Percentiles rank a stretch among this genome's conserved stretches.
phyloP scores from a whole-genome alignment of 2,797 vertebrate genomes.

The Netta rufina region DNA sequence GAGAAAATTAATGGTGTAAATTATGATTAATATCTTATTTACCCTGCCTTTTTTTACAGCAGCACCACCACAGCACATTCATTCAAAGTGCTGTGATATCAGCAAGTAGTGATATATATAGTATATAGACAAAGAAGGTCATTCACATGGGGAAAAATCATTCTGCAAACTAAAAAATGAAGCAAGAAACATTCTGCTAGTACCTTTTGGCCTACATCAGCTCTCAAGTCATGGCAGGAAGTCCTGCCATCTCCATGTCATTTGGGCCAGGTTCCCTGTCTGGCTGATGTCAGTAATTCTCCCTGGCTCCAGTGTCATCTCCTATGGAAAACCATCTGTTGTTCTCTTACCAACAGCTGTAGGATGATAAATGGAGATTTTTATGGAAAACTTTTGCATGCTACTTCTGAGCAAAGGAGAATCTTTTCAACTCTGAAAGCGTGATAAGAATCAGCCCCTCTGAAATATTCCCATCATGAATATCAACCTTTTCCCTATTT shows the following conservation, averaged over 20 bases:
- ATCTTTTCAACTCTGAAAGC: neutral
- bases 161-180: neutral
- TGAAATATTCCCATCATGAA: neutral
- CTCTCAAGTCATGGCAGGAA: neutral
- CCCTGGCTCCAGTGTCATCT: neutral
- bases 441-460: neutral
- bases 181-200: neutral
- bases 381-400: neutral
- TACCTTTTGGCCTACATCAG: neutral
- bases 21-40: conserved; percentile 53
- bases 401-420: neutral
- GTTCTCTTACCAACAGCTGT: neutral
- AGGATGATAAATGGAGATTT: neutral
- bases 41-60: neutral
- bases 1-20: conserved; percentile 29
- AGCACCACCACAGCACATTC: neutral
- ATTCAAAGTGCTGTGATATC: neutral
- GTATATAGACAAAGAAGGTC: neutral
- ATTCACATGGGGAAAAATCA: neutral
- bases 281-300: neutral
- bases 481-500: neutral
- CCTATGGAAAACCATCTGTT: neutral
- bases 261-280: neutral
- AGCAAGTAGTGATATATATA: neutral
- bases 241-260: neutral